A percentile compares a stretch with the other conserved stretches of the same genome.
These are phyloP conservation scores for Columba janthina DNA, from an alignment of 2,113 vertebrate species.

Conservation along the genomic window DNA sequence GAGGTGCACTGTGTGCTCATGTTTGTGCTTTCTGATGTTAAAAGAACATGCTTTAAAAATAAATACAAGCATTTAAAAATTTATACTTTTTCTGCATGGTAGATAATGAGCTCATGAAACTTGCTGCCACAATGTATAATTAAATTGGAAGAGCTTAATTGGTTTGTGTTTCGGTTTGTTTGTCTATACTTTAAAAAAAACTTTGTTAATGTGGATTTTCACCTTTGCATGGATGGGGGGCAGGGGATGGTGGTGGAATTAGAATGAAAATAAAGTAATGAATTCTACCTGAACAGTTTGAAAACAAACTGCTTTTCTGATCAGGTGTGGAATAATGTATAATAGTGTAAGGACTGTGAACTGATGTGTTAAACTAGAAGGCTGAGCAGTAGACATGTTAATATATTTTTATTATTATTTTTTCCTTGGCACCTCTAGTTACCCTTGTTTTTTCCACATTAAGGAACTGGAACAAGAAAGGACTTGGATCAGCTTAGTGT, in stretches of 20 bases:
- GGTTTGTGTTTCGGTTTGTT: neutral
- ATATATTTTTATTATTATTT: neutral
- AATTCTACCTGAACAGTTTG: neutral
- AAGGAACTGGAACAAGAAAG: neutral
- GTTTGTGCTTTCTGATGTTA: neutral
- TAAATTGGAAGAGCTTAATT: neutral
- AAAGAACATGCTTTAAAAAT: conserved; percentile 15
- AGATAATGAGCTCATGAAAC: conserved; percentile 12
- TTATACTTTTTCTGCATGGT: neutral
- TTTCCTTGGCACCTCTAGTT: neutral
- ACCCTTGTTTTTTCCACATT: neutral
- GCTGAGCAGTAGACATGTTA: neutral
- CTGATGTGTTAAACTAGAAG: neutral
- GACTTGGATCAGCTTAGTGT: neutral
- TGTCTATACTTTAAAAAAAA: neutral
- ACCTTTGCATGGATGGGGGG: neutral
- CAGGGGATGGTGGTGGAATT: neutral
- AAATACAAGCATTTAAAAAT: conserved; percentile 10
- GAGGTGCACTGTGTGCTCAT: neutral
- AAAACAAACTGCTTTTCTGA: neutral
- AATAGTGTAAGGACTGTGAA: neutral
- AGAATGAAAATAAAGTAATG: neutral
- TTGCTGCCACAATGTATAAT: neutral
- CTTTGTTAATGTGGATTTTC: neutral
- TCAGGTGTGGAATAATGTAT: neutral